phyloP scores from a whole-genome alignment of 2,113 vertebrate genomes.

The Synodontis membranacea region DNA sequence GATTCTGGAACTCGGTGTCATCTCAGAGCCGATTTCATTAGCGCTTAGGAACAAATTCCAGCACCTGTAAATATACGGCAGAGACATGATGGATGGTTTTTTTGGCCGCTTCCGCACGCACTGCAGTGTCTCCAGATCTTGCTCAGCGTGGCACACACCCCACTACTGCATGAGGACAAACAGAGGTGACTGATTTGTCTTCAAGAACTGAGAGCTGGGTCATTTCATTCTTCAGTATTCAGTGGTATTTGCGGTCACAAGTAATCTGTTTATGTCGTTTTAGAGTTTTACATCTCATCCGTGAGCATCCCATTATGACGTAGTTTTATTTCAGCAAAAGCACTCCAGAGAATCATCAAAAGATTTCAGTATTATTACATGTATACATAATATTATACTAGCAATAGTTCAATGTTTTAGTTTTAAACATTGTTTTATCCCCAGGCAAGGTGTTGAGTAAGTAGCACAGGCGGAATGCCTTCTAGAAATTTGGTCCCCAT shows the following conservation, averaged over 20 bases:
- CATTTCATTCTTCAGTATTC: not conserved
- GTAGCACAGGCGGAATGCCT: constrained; percentile 10
- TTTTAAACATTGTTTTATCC: not conserved
- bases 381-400: too few relatives aligned
- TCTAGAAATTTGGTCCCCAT: not conserved
- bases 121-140: not conserved
- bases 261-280: not conserved
- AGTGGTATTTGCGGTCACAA: not conserved
- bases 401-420: not conserved
- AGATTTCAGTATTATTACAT: not conserved
- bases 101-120: not conserved
- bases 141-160: not conserved
- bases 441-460: not conserved
- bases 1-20: not conserved
- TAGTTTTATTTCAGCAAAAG: not conserved
- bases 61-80: not conserved
- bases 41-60: not conserved
- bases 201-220: not conserved
- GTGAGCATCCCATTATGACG: not conserved
- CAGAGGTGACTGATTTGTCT: constrained; percentile 29
- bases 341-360: not conserved
- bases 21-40: not conserved
- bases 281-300: not conserved
- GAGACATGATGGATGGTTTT: constrained; percentile 5
- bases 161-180: constrained; percentile 3